These are phyloP conservation scores for Leptinotarsa texana DNA, from an alignment of 1,140 invertebrate species.

Conservation along the genomic window DNA sequence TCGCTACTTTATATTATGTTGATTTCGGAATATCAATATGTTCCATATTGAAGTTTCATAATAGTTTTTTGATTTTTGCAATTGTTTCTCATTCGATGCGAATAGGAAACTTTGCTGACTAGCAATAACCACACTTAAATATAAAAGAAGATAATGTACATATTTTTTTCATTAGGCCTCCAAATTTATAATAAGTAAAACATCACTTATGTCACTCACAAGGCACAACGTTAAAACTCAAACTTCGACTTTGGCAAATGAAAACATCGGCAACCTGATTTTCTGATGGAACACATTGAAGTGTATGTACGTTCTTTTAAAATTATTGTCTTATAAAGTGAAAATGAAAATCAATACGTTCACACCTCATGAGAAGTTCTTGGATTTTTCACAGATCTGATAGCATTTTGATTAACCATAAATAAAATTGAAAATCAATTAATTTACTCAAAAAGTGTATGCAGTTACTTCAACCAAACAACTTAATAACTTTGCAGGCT, in stretches of 20 bases:
- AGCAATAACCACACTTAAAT: background rate
- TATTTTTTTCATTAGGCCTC: background rate
- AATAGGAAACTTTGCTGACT: no score
- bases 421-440: background rate
- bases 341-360: constrained; percentile 27
- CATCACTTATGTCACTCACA: background rate
- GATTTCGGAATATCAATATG: no score
- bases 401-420: constrained; percentile 26
- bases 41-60: no score
- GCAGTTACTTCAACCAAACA: background rate
- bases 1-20: no score
- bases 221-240: background rate
- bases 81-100: no score
- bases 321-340: constrained; percentile 29
- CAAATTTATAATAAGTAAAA: background rate
- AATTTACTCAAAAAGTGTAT: background rate
- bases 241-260: background rate
- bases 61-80: no score
- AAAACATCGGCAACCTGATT: background rate
- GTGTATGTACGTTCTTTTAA: background rate
- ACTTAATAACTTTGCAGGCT: background rate
- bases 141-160: background rate
- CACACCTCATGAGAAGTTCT: constrained; percentile 22
- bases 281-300: background rate
- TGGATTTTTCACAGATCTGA: constrained; percentile 25